Percentiles rank a stretch among this genome's conserved stretches.
Evolutionary conservation across 2,797 vertebrate species (phyloP).

Genomic region (Calcarius lapponicus): DNA sequence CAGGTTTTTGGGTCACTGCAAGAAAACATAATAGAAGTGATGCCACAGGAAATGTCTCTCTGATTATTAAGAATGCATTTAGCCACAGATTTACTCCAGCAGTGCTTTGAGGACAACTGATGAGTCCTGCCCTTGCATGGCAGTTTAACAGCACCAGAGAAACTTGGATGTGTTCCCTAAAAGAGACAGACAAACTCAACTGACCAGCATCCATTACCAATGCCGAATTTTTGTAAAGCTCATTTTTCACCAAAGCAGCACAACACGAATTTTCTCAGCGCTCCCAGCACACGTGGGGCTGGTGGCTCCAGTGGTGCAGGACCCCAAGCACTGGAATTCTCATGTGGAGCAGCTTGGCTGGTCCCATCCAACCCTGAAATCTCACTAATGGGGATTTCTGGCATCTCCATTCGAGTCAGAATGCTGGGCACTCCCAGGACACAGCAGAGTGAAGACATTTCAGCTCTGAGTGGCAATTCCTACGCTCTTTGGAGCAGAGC

Average conservation of each 20-base stretch:
- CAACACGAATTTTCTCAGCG: fast-evolving
- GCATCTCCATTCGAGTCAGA: neutral
- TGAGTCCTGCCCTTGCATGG: neutral
- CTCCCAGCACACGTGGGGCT: fast-evolving
- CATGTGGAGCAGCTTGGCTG: neutral
- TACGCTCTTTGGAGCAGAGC: neutral
- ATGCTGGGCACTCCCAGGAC: neutral
- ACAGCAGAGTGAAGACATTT: neutral
- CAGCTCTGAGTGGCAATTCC: neutral
- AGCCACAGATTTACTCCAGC: neutral
- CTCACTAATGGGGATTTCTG: neutral
- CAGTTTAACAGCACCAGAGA: neutral
- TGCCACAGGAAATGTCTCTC: conserved; percentile 3
- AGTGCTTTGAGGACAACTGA: neutral
- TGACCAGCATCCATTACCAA: neutral
- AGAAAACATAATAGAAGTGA: conserved; percentile 57
- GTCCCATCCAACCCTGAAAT: neutral
- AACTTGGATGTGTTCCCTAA: neutral
- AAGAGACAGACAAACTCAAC: neutral
- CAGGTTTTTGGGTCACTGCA: conserved; percentile 44
- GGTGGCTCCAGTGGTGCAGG: neutral
- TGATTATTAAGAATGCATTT: neutral
- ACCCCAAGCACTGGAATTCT: neutral
- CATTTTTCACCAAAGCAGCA: neutral
- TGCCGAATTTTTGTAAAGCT: neutral